phyloP scores from a whole-genome alignment of 2,888 invertebrate species.

The Stenchaetothrips biformis region DNA sequence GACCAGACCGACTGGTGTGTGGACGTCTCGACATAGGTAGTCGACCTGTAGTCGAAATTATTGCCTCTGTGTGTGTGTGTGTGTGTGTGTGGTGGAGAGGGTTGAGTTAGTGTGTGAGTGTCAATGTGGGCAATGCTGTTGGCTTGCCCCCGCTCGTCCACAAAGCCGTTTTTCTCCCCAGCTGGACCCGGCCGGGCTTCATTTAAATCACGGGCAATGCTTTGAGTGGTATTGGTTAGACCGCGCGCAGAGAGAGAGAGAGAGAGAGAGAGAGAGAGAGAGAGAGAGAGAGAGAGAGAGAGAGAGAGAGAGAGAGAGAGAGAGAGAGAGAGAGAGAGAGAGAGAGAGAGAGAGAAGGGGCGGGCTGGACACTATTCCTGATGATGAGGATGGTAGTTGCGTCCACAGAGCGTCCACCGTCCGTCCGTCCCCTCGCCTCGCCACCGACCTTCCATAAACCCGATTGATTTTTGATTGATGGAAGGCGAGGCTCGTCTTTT shows the following conservation, averaged over 20 bases:
- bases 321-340: not conserved
- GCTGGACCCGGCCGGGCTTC: not conserved
- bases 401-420: not conserved
- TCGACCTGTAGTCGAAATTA: too few species aligned
- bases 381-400: not conserved
- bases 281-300: not conserved
- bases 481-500: too few species aligned
- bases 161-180: not conserved
- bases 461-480: too few species aligned
- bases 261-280: not conserved
- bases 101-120: too few species aligned
- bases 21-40: too few species aligned
- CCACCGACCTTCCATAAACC: too few species aligned
- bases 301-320: not conserved
- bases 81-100: too few species aligned
- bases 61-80: too few species aligned
- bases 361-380: not conserved
- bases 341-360: too few species aligned
- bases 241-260: not conserved
- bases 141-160: not conserved
- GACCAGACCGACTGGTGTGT: too few species aligned
- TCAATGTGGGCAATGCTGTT: too few species aligned
- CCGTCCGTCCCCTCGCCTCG: too few species aligned
- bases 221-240: slow-evolving; percentile 6
- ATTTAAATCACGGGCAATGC: slow-evolving; percentile 19